These are phyloP conservation scores for Anthopleura xanthogrammica DNA, from an alignment of 92 coral and sea anemone species.

Conservation along the genomic window DNA sequence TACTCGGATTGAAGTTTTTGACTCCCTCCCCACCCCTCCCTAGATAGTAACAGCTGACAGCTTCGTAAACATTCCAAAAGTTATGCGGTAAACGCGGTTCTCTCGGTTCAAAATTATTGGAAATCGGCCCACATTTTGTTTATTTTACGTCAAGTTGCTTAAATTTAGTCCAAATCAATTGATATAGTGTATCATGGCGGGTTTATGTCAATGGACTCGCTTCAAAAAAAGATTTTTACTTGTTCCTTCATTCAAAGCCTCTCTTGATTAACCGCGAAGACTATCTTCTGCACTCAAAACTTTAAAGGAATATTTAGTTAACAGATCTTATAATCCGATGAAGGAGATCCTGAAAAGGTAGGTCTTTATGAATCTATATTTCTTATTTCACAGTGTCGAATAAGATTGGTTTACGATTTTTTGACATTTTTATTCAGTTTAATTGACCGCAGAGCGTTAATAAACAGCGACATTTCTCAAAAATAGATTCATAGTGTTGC, in stretches of 20 bases:
- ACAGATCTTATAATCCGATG: background rate
- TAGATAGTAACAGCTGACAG: background rate
- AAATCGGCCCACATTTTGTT: conserved; percentile 29
- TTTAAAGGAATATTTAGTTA: background rate
- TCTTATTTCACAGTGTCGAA: background rate
- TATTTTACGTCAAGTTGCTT: conserved; percentile 16
- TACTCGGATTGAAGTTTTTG: background rate
- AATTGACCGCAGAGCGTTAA: background rate
- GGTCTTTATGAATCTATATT: background rate
- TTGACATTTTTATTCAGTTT: background rate
- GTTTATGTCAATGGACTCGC: conserved; percentile 2
- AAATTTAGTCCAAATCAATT: background rate
- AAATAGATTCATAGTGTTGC: background rate
- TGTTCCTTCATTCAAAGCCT: background rate
- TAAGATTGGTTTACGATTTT: background rate
- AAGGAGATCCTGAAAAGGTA: conserved; percentile 8
- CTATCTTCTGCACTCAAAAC: background rate
- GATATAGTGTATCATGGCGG: background rate
- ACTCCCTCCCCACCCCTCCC: conserved; percentile 10
- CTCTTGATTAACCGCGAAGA: background rate
- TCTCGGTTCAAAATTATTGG: conserved; percentile 21
- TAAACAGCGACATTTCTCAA: background rate
- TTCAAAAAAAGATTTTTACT: background rate
- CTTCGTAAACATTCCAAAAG: conserved; percentile 36
- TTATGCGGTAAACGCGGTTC: conserved; percentile 27